Base-by-base conservation (phyloP, 2,888 invertebrate genomes). In the Timandra comae region DNA sequence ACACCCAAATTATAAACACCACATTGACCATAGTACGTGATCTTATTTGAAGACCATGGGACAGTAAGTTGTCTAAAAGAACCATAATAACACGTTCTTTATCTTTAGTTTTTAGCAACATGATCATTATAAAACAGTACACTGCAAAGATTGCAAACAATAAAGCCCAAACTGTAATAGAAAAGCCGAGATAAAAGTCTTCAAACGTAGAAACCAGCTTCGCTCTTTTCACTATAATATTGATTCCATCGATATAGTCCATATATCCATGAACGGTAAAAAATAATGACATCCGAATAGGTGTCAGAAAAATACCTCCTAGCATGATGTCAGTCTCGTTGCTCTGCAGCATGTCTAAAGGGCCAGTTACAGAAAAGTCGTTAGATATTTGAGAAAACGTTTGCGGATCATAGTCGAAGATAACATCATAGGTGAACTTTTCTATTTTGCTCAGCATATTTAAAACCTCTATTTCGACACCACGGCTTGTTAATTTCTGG, bases 401-500 rank as follows among this genome's bases (percentile, higher is more conserved):
- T 30, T 56, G 52, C 8, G 33, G 34, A 13, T 36, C 38, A 3
- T 49, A 33, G 2, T 38, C 41, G 19, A 54, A 53, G 2, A 45
- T 48, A 8, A 63, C 52, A 20, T 67, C 56, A 0, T 66, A 7
- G 1, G 56, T 43, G 20, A 77, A 65, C 8, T 56, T 34, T 38
- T 60, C 57, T 21, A 46, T 31, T 36, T 57, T 36, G 2, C 58
- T 49, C 10, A 76, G 36, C 12, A 65, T 29, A 5, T 52, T 21
- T 3, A 77, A 31, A 1, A 51, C 29, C 19, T 46, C 49, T 30
- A 56, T 53, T 13, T 64, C 64, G 0, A 48, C 31, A 2, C 63
- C 63, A 6, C 8, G 8, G 0, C 6, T 1, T 16, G 3, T 6
- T 1, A 16, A 6, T 3, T 6, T 6, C 6, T 11, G 5, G 12